A percentile compares a stretch with the other conserved stretches of the same genome.
These are phyloP conservation scores for Lycia hirtaria DNA, from an alignment of 2,888 invertebrate genomes.

Conservation along the genomic window DNA sequence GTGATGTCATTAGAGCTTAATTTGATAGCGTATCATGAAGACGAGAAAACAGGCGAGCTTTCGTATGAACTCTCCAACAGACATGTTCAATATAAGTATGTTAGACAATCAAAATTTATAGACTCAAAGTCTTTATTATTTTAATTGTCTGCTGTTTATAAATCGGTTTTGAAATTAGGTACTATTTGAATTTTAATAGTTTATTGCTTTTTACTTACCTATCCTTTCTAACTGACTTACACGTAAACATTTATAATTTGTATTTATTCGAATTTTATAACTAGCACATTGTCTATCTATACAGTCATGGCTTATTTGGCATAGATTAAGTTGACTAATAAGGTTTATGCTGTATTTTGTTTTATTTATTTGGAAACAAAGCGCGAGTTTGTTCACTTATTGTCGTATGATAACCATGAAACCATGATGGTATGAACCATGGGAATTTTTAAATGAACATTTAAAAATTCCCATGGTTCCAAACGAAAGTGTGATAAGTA, in stretches of 20 bases:
- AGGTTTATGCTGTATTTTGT: no score
- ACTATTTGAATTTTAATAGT: no score
- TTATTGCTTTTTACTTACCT: no score
- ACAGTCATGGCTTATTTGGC: no score
- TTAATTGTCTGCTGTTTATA: background rate
- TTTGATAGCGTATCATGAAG: conserved; percentile 60
- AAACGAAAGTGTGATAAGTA: conserved; percentile 62
- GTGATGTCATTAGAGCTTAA: conserved; percentile 68
- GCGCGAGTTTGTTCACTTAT: conserved; percentile 1
- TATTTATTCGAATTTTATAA: no score
- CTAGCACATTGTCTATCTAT: no score
- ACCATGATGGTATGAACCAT: no score
- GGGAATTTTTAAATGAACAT: conserved; percentile 39
- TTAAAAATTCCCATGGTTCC: conserved; percentile 50
- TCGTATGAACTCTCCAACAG: conserved; percentile 47
- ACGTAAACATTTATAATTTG: no score
- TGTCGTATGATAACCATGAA: conserved; percentile 34
- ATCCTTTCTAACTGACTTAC: no score
- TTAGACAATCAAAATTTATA: background rate
- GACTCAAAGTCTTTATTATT: background rate
- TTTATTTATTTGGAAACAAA: background rate
- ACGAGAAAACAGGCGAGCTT: conserved; percentile 52
- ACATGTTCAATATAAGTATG: conserved; percentile 36
- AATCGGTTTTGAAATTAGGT: background rate
- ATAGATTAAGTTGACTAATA: no score